Evolutionary conservation across 2,797 vertebrate species (phyloP).

Genomic region (Hipposideros larvatus): DNA sequence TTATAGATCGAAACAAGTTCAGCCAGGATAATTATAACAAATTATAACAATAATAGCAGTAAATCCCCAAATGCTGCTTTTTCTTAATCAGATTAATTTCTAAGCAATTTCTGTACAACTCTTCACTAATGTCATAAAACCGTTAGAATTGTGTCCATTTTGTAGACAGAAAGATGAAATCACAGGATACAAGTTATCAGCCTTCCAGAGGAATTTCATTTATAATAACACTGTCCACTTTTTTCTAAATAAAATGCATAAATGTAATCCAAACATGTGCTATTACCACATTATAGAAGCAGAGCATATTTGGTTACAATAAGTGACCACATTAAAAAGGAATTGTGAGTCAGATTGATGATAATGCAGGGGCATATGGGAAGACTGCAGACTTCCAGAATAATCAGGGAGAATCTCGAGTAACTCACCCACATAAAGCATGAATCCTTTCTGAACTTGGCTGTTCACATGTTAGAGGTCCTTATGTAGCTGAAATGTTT

Average conservation of each 20-base stretch:
- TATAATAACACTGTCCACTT: background rate
- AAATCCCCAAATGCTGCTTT: background rate
- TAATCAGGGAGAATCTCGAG: background rate
- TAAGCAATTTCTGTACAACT: background rate
- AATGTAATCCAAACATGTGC: background rate
- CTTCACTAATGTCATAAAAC: background rate
- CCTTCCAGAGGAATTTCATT: background rate
- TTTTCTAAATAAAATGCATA: background rate
- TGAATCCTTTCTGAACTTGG: background rate
- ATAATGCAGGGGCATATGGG: background rate
- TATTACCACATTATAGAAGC: background rate
- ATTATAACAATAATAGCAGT: background rate
- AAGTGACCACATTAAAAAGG: slow-evolving; percentile 46
- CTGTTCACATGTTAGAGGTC: background rate
- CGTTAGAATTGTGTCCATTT: slow-evolving; percentile 34
- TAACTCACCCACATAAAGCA: background rate
- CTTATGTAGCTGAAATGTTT: slow-evolving; percentile 46
- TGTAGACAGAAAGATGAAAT: background rate
- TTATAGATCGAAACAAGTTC: background rate
- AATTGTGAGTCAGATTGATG: background rate
- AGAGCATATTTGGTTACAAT: slow-evolving; percentile 13
- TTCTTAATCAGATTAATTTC: background rate
- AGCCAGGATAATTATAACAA: slow-evolving; percentile 23
- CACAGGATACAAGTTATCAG: background rate
- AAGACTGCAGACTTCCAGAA: background rate